Evolutionary conservation across 2,797 vertebrate genomes (phyloP).

Genomic region (Leontopithecus rosalia): DNA sequence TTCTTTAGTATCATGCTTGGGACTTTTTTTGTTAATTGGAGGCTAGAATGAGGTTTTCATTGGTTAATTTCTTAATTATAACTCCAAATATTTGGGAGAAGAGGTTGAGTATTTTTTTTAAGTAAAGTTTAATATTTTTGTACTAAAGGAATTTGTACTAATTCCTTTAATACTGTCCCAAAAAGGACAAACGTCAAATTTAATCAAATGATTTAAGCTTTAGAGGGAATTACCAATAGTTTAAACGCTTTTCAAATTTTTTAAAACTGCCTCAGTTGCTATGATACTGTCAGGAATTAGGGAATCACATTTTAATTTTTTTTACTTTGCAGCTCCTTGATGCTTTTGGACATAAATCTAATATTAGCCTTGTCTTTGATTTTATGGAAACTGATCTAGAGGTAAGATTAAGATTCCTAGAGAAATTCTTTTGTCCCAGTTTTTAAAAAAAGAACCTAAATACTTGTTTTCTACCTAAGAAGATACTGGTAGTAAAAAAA

Average conservation of each 20-base stretch:
- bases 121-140: constrained; percentile 22
- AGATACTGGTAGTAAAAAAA: not conserved
- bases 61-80: constrained; percentile 25
- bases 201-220: constrained; percentile 35
- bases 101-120: not conserved
- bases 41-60: constrained; percentile 20
- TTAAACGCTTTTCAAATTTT: constrained; percentile 18
- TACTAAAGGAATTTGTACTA: too few species aligned
- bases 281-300: not conserved
- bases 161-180: not conserved
- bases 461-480: constrained; percentile 30
- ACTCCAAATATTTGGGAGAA: not conserved
- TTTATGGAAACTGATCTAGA: constrained; percentile 97
- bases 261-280: not conserved
- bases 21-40: constrained; percentile 4
- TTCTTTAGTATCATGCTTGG: not conserved
- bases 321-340: constrained; percentile 92
- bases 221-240: not conserved
- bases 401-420: constrained; percentile 85
- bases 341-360: constrained; percentile 98
- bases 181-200: constrained; percentile 28
- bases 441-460: not conserved
- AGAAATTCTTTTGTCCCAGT: not conserved
- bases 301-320: constrained; percentile 48
- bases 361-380: constrained; percentile 99